Evolutionary conservation across 1,140 invertebrate genomes (phyloP), one percentile per base, ranked within the genome.

Genomic region (Andrena cerasifolii): DNA sequence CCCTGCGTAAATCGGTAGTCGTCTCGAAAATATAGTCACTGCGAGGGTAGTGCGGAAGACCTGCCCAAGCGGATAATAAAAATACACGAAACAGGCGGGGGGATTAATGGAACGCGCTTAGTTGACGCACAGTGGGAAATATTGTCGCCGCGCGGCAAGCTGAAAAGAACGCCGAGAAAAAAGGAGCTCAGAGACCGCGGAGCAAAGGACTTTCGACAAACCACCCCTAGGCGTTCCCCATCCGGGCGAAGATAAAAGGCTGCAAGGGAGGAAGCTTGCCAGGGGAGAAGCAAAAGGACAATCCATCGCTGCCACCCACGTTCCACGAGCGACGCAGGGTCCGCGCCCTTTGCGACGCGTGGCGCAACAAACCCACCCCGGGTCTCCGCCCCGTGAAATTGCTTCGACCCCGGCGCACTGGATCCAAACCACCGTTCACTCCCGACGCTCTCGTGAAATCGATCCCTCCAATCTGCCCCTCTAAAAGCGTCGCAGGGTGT

Each of bases 191-290:
- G 3, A n/a, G 0, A 28, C 16, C 49, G 6, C 21, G 26, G 36
- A 40, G 4, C 18, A 81, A 83, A 61, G 79, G 53, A 70, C 47
- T 80, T 43, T 82, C 24, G 65, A 56, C 72, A 40, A 49, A 43
- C 18, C 63, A 31, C 45, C 63, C 43, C 43, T 51, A n/a, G 56
- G 21, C 40, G 8, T 61, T 24, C 21, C 47, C 28, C 21, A 6
- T 53, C 28, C 66, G 14, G 16, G 47, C 8, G 51, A 43, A 68
- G 47, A 70, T 76, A 62, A 80, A 78, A 65, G 49, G 43, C 18
- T 14, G 18, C 12, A 31, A 26, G 49, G 61, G 70, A 68, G 56
- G 66, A 31, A 43, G n/a, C n/a, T n/a, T n/a, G 59, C 24, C 18
- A 45, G 0, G 24, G 21, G n/a, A 47, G 31, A 12, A 45, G n/a